Evolutionary conservation across 1,140 invertebrate genomes (phyloP).

Genomic region (Orchesella cincta): DNA sequence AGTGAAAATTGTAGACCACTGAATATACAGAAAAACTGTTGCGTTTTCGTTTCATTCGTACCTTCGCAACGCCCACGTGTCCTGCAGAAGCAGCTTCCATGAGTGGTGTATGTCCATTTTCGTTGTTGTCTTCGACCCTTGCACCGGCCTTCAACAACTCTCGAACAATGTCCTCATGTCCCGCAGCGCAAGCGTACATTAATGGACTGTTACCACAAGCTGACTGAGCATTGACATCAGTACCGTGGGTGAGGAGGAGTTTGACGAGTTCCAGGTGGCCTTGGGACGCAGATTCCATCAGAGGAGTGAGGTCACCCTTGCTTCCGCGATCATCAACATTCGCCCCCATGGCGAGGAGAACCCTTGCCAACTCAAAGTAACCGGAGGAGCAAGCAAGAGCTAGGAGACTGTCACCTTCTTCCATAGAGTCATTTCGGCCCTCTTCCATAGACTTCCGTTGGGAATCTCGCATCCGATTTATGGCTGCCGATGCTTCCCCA

Average conservation of each 20-base stretch:
- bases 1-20: no score
- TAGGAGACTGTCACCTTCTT: slow-evolving; percentile 88
- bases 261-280: slow-evolving; percentile 93
- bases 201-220: slow-evolving; percentile 94
- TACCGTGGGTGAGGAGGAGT: slow-evolving; percentile 85
- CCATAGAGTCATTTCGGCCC: slow-evolving; percentile 85
- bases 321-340: slow-evolving; percentile 95
- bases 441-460: slow-evolving; percentile 78
- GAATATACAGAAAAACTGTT: slow-evolving; percentile 24
- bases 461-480: slow-evolving; percentile 82
- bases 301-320: slow-evolving; percentile 91
- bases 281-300: slow-evolving; percentile 95
- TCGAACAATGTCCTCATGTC: slow-evolving; percentile 88
- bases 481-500: slow-evolving; percentile 91
- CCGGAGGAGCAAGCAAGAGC: slow-evolving; percentile 90
- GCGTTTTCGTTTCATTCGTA: slow-evolving; percentile 50
- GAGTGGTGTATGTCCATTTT: slow-evolving; percentile 96
- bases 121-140: slow-evolving; percentile 97
- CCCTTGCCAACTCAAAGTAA: slow-evolving; percentile 90
- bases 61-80: slow-evolving; percentile 89
- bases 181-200: slow-evolving; percentile 97
- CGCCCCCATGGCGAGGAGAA: slow-evolving; percentile 92
- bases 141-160: slow-evolving; percentile 86
- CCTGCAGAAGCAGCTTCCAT: slow-evolving; percentile 98
- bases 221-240: slow-evolving; percentile 94